Evolutionary conservation across 1,140 invertebrate species (phyloP), one percentile per base, ranked within the genome.

Genomic region (Parasteatoda tepidariorum): DNA sequence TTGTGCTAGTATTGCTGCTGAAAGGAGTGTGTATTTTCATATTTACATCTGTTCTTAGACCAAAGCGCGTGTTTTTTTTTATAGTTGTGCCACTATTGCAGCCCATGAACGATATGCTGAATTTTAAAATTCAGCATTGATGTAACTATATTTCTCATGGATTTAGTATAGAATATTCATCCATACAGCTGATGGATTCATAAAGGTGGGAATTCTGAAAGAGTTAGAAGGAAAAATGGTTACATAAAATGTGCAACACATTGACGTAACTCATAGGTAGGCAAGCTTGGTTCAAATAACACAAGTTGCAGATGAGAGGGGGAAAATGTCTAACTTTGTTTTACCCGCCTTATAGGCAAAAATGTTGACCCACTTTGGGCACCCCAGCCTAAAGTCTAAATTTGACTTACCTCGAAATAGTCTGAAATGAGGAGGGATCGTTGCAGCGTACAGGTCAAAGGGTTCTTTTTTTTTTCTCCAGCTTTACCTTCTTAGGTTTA

Each of bases 351-450:
- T 64, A 64, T 55, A 71, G 48, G 31, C 54, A 41, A 73, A 73
- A 57, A 73, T 66, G 76, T 41, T 79, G 76, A 79, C 76, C 76
- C 76, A 79, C 76, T 79, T 78, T 68, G 59, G 38, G 13, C 76
- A 57, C 64, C 76, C 76, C 76, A 38, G 31, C 41, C 31, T 57
- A 41, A 38, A 33, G 76, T 79, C 76, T 79, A 79, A 68, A 68
- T 68, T 79, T 79, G 76, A 31, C 54, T 26, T 48, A 55, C 26
- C 76, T 79, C 76, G 76, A 79, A 79, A 79, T 79, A 79, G 76
- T 79, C 62, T 57, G 22, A 57, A 57, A 79, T 64, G 59, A 41
- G 62, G 76, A 59, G 76, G 61, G 68, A 57, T 38, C 9, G 9
- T 57, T 75, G 33, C 54, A 48, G 66, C 55, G 71, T 61, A 30